phyloP scores from a whole-genome alignment of 2,113 vertebrate species.

The Egretta garzetta region DNA sequence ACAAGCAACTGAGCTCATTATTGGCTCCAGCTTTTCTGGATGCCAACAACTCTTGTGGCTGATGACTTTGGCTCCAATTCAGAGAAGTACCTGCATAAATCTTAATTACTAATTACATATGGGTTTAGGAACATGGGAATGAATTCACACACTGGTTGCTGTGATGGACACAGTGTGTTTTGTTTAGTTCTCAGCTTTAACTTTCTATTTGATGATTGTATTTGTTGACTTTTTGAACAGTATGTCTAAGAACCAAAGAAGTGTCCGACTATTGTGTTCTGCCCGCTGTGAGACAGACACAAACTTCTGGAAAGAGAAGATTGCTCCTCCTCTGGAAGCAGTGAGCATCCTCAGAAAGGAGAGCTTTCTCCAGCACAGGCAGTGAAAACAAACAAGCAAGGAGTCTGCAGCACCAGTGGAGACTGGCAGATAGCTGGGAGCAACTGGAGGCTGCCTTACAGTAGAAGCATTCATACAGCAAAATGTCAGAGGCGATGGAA shows the following conservation, averaged over 20 bases:
- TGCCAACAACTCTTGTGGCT: neutral
- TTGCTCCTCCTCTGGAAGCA: neutral
- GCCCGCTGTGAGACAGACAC: neutral
- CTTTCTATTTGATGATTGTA: neutral
- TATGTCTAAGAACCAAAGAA: neutral
- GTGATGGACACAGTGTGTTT: neutral
- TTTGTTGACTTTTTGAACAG: neutral
- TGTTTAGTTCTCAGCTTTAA: neutral
- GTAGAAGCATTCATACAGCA: neutral
- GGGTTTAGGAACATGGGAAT: neutral
- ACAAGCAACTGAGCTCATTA: constrained; percentile 57
- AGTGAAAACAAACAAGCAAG: neutral
- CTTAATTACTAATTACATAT: constrained; percentile 34
- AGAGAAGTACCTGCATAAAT: constrained; percentile 60
- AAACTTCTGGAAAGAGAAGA: neutral
- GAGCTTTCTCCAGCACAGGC: neutral
- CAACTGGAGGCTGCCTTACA: neutral
- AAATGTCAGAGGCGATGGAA: neutral
- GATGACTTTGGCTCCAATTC: constrained; percentile 58
- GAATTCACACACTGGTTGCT: neutral
- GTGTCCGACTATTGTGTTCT: neutral
- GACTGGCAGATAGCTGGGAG: neutral
- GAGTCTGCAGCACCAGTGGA: neutral
- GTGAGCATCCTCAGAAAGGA: neutral
- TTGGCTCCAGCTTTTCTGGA: constrained; percentile 17